Conservation (phyloP, 2,888 invertebrate genomes). For the Baccha elongata region DNA sequence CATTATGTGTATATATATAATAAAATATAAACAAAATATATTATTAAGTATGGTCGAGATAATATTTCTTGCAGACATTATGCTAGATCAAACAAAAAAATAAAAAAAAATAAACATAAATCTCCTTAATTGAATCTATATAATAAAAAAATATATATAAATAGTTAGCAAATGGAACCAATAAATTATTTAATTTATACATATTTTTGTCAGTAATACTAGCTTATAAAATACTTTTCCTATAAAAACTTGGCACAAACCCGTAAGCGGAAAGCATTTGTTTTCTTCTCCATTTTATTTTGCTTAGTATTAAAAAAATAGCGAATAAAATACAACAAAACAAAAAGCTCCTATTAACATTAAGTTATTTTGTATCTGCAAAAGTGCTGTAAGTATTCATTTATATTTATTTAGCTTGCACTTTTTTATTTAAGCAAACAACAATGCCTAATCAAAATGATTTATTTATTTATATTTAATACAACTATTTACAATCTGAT, state of each 20-base stretch:
- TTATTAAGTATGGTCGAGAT: constrained; percentile 63
- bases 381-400: background rate
- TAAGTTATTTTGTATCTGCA: constrained; percentile 19
- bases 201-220: background rate
- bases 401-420: constrained; percentile 37
- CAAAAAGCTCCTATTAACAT: constrained; percentile 9
- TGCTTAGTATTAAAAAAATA: constrained; percentile 4
- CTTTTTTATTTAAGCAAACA: constrained; percentile 75
- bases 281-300: constrained; percentile 30
- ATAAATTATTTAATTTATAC: constrained; percentile 19
- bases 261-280: constrained; percentile 47
- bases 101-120: constrained; percentile 56
- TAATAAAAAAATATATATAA: constrained; percentile 32
- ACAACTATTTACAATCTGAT: constrained; percentile 55
- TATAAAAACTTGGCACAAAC: constrained; percentile 58
- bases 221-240: constrained; percentile 34
- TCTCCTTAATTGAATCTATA: constrained; percentile 74
- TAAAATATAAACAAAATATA: constrained; percentile 36
- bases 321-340: background rate
- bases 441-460: constrained; percentile 76
- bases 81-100: constrained; percentile 32
- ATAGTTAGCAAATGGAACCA: constrained; percentile 58
- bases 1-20: constrained; percentile 51
- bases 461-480: constrained; percentile 30
- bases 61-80: constrained; percentile 60